Base-by-base conservation (phyloP, 2,888 invertebrate species). In the Digitonthophagus gazella region DNA sequence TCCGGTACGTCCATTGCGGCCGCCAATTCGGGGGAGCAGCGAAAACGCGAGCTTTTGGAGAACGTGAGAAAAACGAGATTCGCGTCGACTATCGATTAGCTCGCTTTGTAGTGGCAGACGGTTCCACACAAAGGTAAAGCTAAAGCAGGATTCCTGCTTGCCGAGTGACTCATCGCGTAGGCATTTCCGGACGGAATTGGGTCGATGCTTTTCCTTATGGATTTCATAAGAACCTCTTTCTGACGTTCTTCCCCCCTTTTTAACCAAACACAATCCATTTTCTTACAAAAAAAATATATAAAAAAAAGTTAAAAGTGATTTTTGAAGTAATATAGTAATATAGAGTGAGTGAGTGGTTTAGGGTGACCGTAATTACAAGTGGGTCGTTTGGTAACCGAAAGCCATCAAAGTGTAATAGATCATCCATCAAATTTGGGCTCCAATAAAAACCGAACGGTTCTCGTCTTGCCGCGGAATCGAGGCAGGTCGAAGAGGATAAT, bases 401-500 rank as follows among this genome's bases (percentile, higher is more conserved):
- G 28, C 28, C 11, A 44, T 44, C 11, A 44, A 44, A 44, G 11
- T 44, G 28, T 44, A 44, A 44, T 44, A 44, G 28, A 44, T 44
- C 28, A 44, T 44, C 28, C 28, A 44, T 44, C 28, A 44, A 44
- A 44, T 44, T 44, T 44, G 28, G 11, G 28, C 11, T 3, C 28
- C 28, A 44, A 44, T 44, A 44, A 44, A 44, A 44, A 44, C 28
- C 8, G 28, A 44, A 11, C 28, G 28, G 28, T 44, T 44, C 28
- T 44, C 28, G 28, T 44, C 11, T 11, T 44, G 28, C 28, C 6
- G 28, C n/a, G n/a, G n/a, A n/a, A 11, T 44, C 28, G 28, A 44
- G 11, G 28, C 6, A 44, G n/a, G n/a, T n/a, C n/a, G 28, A 44
- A 44, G 28, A 44, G 22, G 19, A 58, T 61, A 67, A 67, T 63